Evolutionary conservation across 2,797 vertebrate genomes (phyloP).

Genomic region (Dromococcyx pavoninus): DNA sequence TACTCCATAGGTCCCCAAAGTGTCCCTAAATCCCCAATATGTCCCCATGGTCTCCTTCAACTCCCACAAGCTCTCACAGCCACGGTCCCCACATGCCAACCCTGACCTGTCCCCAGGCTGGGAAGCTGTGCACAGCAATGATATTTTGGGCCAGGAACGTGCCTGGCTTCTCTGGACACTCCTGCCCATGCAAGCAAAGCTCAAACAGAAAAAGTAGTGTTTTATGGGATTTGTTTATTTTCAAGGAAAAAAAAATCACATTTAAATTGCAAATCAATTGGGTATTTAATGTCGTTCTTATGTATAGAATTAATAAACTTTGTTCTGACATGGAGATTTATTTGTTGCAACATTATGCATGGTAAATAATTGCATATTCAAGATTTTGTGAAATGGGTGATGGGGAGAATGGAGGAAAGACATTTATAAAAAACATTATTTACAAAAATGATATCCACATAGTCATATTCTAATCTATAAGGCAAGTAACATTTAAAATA

Average conservation of each 20-base stretch:
- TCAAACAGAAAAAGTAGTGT: neutral
- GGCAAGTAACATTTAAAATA: constrained; percentile 75
- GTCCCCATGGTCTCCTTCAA: neutral
- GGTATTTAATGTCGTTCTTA: constrained; percentile 82
- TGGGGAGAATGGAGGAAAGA: constrained; percentile 62
- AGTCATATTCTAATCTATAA: constrained; percentile 73
- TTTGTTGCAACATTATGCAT: constrained; percentile 66
- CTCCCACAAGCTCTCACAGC: too few species aligned
- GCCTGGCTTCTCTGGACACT: rapidly evolving
- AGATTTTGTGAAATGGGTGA: constrained; percentile 76
- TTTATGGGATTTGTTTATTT: constrained; percentile 85
- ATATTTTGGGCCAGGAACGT: neutral
- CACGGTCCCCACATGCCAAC: neutral
- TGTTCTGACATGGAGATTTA: constrained; percentile 79
- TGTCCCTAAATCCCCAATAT: too few species aligned
- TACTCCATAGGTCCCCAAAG: neutral
- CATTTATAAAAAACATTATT: constrained; percentile 78
- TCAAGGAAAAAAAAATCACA: constrained; percentile 76
- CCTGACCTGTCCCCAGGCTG: rapidly evolving
- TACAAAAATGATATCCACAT: constrained; percentile 75
- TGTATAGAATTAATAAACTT: constrained; percentile 80
- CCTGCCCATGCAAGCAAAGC: neutral
- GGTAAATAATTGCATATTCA: constrained; percentile 91
- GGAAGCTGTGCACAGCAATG: rapidly evolving
- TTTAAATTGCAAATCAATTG: constrained; percentile 76